Evolutionary conservation across 2,888 invertebrate species (phyloP), one percentile per base, ranked within the genome.

Genomic region (Metopia argyrocephala): DNA sequence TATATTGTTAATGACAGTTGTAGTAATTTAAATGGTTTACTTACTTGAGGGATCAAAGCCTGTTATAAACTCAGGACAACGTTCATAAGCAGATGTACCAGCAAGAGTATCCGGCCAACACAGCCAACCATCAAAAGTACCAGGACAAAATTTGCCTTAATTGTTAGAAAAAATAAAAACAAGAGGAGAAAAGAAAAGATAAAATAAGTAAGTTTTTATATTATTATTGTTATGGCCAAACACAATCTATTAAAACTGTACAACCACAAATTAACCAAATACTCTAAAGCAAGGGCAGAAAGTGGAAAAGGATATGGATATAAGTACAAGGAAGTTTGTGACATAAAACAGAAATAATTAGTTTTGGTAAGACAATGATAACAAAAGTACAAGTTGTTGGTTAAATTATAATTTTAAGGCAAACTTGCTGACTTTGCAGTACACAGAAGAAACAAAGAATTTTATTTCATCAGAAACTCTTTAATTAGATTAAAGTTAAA

Each of bases 41-140:
- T 93, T 90, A 96, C 95, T 91, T 84, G 92, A 92, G 71, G 93
- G 92, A 87, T 94, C 94, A 90, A 96, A 96, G 85, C 95, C 95
- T 61, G 93, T 92, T 85, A 95, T 93, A 90, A 95, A 95, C 84
- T 90, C 92, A n/a, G 96, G 96, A 88, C 96, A 96, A 76, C 91
- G 92, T 83, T 93, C 93, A 89, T 91, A 92, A 48, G 94, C 95
- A 71, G 93, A 92, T 84, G 91, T 87, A 85, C 95, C 95, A 85
- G 93, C 92, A 48, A 92, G 91, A 15, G 96, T 96, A 91, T 94
- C 93, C 81, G 94, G 94, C 90, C 94, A 94, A 89, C 96, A 97
- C 27, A 94, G 92, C 96, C 96, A 96, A 65, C 94, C 94, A 91
- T 97, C 96, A 91, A 94, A 97, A 28, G 94, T 94, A 83, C 94